These are phyloP conservation scores for Chaetodon trifasciatus DNA, from an alignment of 2,797 vertebrate genomes.

Conservation along the genomic window DNA sequence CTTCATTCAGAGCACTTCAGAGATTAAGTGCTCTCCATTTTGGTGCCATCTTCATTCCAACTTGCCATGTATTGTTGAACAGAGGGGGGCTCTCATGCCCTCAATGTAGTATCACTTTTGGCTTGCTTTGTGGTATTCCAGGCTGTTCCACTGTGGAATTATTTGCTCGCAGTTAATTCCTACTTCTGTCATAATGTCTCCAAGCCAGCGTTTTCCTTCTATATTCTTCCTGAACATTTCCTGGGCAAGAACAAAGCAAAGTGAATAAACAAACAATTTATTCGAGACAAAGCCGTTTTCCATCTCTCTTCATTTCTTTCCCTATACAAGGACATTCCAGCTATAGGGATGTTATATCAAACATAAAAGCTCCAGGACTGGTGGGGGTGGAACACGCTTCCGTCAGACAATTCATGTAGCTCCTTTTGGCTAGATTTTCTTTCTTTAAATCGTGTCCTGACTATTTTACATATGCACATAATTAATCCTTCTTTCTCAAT, in stretches of 20 bases:
- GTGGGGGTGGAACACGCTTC: constrained; percentile 26
- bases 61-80: constrained; percentile 51
- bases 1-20: constrained; percentile 62
- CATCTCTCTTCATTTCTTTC: constrained; percentile 7
- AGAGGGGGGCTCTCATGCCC: constrained; percentile 18
- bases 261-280: constrained; percentile 25
- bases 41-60: constrained; percentile 59
- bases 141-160: constrained; percentile 35
- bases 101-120: constrained; percentile 35
- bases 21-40: constrained; percentile 69
- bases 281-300: constrained; percentile 7
- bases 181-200: constrained; percentile 43
- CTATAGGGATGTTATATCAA: constrained; percentile 35
- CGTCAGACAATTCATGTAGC: constrained; percentile 43
- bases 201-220: constrained; percentile 13
- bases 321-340: not conserved
- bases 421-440: constrained; percentile 44
- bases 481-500: constrained; percentile 49
- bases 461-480: constrained; percentile 59
- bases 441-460: constrained; percentile 49
- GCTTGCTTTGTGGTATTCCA: constrained; percentile 31
- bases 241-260: not conserved
- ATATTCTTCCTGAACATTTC: not conserved
- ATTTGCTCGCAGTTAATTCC: constrained; percentile 61
- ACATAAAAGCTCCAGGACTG: constrained; percentile 27